Evolutionary conservation across 2,113 vertebrate species (phyloP), one percentile per base, ranked within the genome.

Genomic region (Sula dactylatra): DNA sequence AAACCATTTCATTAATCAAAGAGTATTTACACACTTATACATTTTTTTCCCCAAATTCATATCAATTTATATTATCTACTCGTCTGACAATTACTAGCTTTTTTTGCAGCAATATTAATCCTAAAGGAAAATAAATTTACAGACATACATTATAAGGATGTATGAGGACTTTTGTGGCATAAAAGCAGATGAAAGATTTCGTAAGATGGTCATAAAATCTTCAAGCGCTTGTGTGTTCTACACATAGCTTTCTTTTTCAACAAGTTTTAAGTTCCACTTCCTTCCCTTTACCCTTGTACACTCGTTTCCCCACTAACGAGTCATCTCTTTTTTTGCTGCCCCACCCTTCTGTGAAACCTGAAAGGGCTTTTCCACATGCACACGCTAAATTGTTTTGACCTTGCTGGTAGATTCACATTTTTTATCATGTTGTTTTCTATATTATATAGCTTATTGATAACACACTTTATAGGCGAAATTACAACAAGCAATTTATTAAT

Each of bases 191-290:
- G 9, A 31, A 71, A 49, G 45, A 11, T 86, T 65, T 16, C 3
- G 0, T 2, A n/a, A 47, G 24, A 16, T 4, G n/a, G 31, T 0
- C 2, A 24, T 17, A 66, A 66, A 22, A 67, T 2, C 52, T 64
- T 59, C 2, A 55, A 82, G 66, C 3, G 1, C 15, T 15, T 45
- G 11, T 13, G 10, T 3, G 4, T 25, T 58, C 20, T 40, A 10
- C 2, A 44, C 13, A 44, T 29, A 2, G 6, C 4, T 17, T 52
- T 5, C 27, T 36, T n/a, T 58, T 55, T 45, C 38, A 59, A 10
- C 0, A 31, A 40, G 5, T 17, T 36, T 14, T 22, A 13, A 9
- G 5, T 62, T 49, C 32, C 8, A 10, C 76, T 95, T 94, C 71
- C 81, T 84, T 49, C 18, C 55, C 25, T 87, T 76, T 90, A 58